Evolutionary conservation across 2,113 vertebrate genomes (phyloP).

Genomic region (Prionailurus viverrinus): DNA sequence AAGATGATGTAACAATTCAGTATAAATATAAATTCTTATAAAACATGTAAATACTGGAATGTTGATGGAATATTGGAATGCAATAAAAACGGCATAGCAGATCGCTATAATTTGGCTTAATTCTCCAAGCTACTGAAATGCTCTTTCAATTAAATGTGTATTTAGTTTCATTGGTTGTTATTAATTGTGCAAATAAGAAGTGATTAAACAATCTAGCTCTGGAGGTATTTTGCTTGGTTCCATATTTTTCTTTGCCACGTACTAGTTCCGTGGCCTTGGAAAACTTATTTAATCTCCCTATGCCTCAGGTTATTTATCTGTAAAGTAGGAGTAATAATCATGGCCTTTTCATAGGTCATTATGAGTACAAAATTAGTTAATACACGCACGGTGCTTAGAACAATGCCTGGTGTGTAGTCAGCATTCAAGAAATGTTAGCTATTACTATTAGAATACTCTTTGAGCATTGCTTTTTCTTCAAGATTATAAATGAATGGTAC

Average conservation of each 20-base stretch:
- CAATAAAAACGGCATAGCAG: slow-evolving; percentile 12
- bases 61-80: background rate
- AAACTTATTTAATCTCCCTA: background rate
- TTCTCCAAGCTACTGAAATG: background rate
- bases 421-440: background rate
- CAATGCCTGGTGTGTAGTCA: background rate
- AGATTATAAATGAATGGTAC: background rate
- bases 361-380: slow-evolving; percentile 29
- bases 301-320: background rate
- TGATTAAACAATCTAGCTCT: background rate
- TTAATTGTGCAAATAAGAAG: slow-evolving; percentile 8
- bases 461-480: background rate
- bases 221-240: background rate
- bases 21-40: background rate
- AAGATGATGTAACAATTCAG: background rate
- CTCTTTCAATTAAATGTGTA: background rate
- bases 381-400: background rate
- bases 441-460: background rate
- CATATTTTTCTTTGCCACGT: background rate
- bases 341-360: background rate
- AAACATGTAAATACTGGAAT: background rate
- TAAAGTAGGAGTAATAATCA: background rate
- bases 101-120: background rate
- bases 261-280: background rate
- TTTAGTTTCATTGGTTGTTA: slow-evolving; percentile 8